These are phyloP conservation scores for Troilus luridus DNA, from an alignment of 2,888 invertebrate genomes.

Conservation along the genomic window DNA sequence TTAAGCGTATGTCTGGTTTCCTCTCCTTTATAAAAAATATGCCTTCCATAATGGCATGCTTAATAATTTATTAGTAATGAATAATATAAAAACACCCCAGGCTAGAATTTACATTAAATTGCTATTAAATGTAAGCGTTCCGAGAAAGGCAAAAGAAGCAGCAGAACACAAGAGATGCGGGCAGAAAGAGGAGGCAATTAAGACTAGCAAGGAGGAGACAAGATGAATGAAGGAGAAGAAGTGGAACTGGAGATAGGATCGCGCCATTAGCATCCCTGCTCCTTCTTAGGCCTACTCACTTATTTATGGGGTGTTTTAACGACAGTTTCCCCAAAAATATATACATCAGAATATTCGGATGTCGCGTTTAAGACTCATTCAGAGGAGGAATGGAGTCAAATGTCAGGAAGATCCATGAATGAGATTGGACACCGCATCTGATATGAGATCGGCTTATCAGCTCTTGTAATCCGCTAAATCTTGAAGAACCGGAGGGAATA, in stretches of 20 bases:
- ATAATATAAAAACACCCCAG: background rate
- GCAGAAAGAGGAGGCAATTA: constrained; percentile 40
- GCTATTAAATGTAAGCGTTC: constrained; percentile 13
- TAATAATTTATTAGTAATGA: background rate
- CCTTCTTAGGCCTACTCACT: background rate
- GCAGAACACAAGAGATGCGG: constrained; percentile 6
- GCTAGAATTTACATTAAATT: background rate
- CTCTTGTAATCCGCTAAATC: background rate
- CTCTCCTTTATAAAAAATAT: background rate
- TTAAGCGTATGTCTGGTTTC: background rate
- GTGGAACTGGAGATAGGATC: constrained; percentile 24
- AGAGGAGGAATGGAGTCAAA: background rate
- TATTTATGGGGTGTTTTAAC: constrained; percentile 2
- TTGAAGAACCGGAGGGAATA: constrained; percentile 35
- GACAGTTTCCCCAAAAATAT: background rate
- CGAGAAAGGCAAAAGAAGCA: background rate
- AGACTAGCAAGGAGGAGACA: background rate
- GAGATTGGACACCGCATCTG: background rate
- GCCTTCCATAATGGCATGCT: background rate
- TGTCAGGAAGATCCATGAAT: constrained; percentile 14
- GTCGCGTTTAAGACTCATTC: background rate
- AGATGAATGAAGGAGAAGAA: constrained; percentile 36
- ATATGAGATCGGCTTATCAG: constrained; percentile 20
- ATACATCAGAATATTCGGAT: constrained; percentile 3
- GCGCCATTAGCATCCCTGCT: constrained; percentile 12